Evolutionary conservation across 2,113 vertebrate species (phyloP), one percentile per base, ranked within the genome.

Genomic region (Dolichallabes microphthalmus): DNA sequence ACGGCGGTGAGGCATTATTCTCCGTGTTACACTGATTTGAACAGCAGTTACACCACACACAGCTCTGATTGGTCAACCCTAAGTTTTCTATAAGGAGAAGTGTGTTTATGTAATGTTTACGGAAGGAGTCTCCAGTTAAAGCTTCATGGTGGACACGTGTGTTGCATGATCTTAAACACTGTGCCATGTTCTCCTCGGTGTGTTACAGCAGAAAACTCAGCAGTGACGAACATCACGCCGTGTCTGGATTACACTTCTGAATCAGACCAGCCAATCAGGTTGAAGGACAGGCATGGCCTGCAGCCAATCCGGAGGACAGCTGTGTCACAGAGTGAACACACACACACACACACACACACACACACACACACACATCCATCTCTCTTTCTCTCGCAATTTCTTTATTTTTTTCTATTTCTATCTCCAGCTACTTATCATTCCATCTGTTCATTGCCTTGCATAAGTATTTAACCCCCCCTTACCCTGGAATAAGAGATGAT

Each of bases 221-320:
- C 73, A 53, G 73, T 53, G 73, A 75, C 27, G 73, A n/a, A 52
- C 25, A 27, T 20, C 73, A 52, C 14, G 2, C 2, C 50, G 30
- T 30, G n/a, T 52, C 55, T 25, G 50, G 74, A 77, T 77, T 32
- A 77, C 52, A 20, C 71, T 25, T 39, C 71, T 74, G 35, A 25
- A 11, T 20, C 39, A 20, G 39, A 74, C 5, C 14, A 55, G 75
- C 75, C 75, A 55, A 76, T 30, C 75, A 57, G 52, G 57, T 55
- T 32, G 27, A 77, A 77, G 75, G 75, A 20, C 75, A 19, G 4
- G 20, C 27, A 57, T 77, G 74, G 74, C 74, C 74, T 76, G 74
- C 50, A 76, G 74, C 74, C 74, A 76, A 76, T 76, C 74, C 25
- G 55, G n/a, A 53, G 74, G 74, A 76, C 74, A 76, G 74, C 74